Conservation (phyloP, 2,888 invertebrate genomes). For the Tinea trinotella region DNA sequence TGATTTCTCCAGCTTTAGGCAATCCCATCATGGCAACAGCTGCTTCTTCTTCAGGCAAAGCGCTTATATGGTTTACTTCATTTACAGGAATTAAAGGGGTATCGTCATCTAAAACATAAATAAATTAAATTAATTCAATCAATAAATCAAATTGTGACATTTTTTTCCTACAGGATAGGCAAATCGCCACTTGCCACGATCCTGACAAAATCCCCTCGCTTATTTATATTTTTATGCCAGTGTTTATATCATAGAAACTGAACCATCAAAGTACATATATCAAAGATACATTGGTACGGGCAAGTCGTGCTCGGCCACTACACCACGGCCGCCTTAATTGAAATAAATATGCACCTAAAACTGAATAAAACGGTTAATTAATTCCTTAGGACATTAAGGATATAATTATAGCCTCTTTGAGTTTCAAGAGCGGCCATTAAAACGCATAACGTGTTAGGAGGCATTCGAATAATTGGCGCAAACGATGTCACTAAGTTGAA, state of each 20-base stretch:
- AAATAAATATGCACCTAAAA: neutral
- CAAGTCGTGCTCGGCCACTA: too few relatives aligned
- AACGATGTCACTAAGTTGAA: neutral
- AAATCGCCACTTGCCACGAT: too few relatives aligned
- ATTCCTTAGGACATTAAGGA: neutral
- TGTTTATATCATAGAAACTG: too few relatives aligned
- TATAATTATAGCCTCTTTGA: neutral
- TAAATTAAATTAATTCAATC: neutral
- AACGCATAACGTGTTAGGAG: neutral
- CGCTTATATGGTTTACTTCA: conserved; percentile 58
- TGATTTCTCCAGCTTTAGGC: conserved; percentile 91
- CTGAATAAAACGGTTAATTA: neutral
- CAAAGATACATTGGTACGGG: too few relatives aligned
- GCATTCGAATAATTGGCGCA: neutral
- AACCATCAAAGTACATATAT: too few relatives aligned
- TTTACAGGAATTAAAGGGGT: conserved; percentile 36
- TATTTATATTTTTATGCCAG: too few relatives aligned
- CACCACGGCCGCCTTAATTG: too few relatives aligned
- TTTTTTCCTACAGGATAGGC: too few relatives aligned
- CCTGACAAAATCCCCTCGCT: too few relatives aligned
- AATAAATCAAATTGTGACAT: too few relatives aligned
- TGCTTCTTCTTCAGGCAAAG: conserved; percentile 77
- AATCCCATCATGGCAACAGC: conserved; percentile 92
- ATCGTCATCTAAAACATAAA: conserved; percentile 47
- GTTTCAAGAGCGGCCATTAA: neutral